Percentiles rank a stretch among this genome's conserved stretches.
Evolutionary conservation across 2,888 invertebrate species (phyloP).

Genomic region (Oscheius onirici): DNA sequence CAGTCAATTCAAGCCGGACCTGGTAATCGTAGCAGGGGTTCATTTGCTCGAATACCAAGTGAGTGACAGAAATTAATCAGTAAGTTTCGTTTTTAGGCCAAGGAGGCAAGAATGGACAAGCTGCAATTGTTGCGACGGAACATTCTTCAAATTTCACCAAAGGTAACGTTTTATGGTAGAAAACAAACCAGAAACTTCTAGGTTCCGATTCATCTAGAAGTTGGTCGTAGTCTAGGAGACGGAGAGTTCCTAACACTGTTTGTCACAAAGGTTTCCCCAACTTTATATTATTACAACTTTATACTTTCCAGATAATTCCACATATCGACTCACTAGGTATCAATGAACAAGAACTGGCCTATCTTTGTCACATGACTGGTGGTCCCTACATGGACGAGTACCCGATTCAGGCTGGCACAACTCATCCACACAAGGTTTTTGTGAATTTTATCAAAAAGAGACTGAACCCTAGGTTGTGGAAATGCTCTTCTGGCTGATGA

Average conservation of each 20-base stretch:
- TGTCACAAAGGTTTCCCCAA: conserved; percentile 69
- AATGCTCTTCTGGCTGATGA: conserved; percentile 74
- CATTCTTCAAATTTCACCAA: conserved; percentile 70
- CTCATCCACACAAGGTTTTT: conserved; percentile 72
- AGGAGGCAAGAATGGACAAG: conserved; percentile 67
- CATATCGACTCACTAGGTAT: conserved; percentile 73
- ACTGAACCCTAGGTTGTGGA: conserved; percentile 72
- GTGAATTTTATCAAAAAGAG: background rate
- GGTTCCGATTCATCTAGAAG: conserved; percentile 73
- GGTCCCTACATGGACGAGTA: conserved; percentile 72
- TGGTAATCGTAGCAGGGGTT: conserved; percentile 73
- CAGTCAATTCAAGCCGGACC: conserved; percentile 71
- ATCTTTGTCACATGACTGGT: conserved; percentile 71
- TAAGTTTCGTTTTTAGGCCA: conserved; percentile 41
- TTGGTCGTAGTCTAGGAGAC: conserved; percentile 73
- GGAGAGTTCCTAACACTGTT: conserved; percentile 71
- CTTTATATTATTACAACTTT: conserved; percentile 10
- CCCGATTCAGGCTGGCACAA: conserved; percentile 69
- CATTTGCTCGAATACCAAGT: conserved; percentile 73
- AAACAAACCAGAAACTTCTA: conserved; percentile 14
- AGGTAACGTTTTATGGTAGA: conserved; percentile 11
- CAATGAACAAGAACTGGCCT: conserved; percentile 74
- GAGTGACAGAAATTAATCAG: background rate
- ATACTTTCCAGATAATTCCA: conserved; percentile 70
- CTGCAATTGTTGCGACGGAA: conserved; percentile 70